Evolutionary conservation across 1,140 invertebrate genomes (phyloP).

Genomic region (Cotesia typhae): DNA sequence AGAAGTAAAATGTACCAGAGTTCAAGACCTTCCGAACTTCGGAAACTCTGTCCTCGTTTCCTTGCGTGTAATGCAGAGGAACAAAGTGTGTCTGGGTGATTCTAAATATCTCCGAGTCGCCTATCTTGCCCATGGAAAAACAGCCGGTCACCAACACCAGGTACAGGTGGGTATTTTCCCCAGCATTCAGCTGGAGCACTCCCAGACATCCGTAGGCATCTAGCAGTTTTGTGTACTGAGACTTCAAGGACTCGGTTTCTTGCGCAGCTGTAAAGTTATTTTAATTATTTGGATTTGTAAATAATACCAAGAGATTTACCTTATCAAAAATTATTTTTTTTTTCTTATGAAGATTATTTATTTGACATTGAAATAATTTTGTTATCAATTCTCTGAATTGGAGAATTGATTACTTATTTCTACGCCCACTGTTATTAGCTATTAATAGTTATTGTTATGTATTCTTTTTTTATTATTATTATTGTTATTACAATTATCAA

Average conservation of each 20-base stretch:
- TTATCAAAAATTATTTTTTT: not conserved
- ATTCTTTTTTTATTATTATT: too few relatives aligned
- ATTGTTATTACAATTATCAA: too few relatives aligned
- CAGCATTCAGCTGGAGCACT: constrained; percentile 85
- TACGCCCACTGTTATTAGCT: too few relatives aligned
- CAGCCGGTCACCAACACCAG: constrained; percentile 94
- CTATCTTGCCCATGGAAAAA: constrained; percentile 93
- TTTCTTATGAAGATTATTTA: not conserved
- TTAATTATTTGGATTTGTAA: too few relatives aligned
- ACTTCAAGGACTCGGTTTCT: constrained; percentile 88
- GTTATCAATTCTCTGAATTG: not conserved
- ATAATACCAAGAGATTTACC: too few relatives aligned
- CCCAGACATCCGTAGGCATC: constrained; percentile 95
- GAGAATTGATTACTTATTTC: too few relatives aligned
- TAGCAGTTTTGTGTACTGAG: constrained; percentile 85
- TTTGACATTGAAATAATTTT: not conserved
- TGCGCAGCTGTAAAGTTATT: constrained; percentile 68
- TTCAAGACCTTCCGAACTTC: constrained; percentile 88
- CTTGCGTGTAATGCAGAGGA: constrained; percentile 82
- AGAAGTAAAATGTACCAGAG: constrained; percentile 97
- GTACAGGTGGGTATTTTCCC: constrained; percentile 84
- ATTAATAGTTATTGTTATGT: too few relatives aligned
- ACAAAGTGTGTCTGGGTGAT: constrained; percentile 92
- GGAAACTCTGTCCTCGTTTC: constrained; percentile 81
- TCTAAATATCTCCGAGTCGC: constrained; percentile 91